These are phyloP conservation scores for Netelia virgata DNA, from an alignment of 2,888 invertebrate species.

Conservation along the genomic window DNA sequence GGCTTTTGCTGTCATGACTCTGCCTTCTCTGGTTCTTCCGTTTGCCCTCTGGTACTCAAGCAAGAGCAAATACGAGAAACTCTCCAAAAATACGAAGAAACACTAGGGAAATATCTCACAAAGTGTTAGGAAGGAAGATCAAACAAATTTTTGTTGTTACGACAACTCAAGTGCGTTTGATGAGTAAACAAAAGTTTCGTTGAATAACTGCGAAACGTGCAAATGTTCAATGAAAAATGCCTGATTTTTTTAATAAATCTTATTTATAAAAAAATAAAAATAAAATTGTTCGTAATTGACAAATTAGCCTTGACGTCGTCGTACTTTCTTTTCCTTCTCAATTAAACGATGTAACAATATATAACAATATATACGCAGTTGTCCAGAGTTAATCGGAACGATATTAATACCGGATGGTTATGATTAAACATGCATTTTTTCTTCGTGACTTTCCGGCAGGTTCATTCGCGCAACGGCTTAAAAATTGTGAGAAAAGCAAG, in stretches of 20 bases:
- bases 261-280: conserved; percentile 77
- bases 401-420: conserved; percentile 31
- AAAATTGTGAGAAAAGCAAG: conserved; percentile 12
- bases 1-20: conserved; percentile 98
- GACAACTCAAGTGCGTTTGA: conserved; percentile 62
- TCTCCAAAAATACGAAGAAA: conserved; percentile 90
- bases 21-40: conserved; percentile 97
- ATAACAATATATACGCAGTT: conserved; percentile 64
- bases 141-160: conserved; percentile 56
- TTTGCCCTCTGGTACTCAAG: conserved; percentile 97
- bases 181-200: conserved; percentile 71
- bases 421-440: conserved; percentile 36
- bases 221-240: conserved; percentile 77
- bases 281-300: conserved; percentile 4
- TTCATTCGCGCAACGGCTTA: conserved; percentile 26
- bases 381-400: conserved; percentile 38
- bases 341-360: conserved; percentile 68
- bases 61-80: conserved; percentile 96
- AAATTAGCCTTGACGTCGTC: background rate
- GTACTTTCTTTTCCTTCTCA: conserved; percentile 48
- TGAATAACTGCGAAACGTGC: conserved; percentile 77
- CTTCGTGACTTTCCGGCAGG: conserved; percentile 17
- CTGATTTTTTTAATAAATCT: conserved; percentile 79
- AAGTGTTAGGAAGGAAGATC: conserved; percentile 30
- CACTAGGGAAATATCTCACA: conserved; percentile 74